phyloP scores from a whole-genome alignment of 2,797 vertebrate genomes.

The Xenops minutus region DNA sequence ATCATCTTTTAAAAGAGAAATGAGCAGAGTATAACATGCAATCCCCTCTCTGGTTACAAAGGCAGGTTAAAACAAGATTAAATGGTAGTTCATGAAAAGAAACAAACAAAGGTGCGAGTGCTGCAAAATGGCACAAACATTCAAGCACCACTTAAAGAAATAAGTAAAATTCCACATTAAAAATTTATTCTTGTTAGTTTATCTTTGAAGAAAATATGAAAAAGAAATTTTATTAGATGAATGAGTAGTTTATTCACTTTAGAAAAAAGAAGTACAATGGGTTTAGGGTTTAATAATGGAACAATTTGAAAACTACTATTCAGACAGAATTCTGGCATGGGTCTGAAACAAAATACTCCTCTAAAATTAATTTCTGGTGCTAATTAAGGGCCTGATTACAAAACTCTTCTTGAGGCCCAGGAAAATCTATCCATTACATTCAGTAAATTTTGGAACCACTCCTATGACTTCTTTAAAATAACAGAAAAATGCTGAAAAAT shows the following conservation, averaged over 20 bases:
- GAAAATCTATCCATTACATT: background rate
- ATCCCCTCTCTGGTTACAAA: background rate
- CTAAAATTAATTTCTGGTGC: background rate
- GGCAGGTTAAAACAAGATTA: background rate
- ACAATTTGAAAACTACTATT: background rate
- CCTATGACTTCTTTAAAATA: background rate
- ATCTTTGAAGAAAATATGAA: background rate
- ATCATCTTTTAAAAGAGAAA: background rate
- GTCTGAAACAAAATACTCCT: background rate
- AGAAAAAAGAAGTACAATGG: background rate
- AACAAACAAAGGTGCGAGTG: background rate
- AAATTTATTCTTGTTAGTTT: background rate
- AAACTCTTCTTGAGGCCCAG: background rate
- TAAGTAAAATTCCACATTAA: background rate
- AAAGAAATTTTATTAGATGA: background rate
- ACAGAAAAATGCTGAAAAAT: background rate
- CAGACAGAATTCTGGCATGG: background rate
- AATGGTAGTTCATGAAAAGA: background rate
- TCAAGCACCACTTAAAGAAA: background rate
- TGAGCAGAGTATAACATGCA: rapidly evolving
- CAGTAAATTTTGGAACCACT: background rate
- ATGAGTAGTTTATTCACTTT: background rate
- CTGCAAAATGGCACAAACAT: background rate
- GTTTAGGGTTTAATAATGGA: background rate
- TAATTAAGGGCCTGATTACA: background rate